These are phyloP conservation scores for Coenonympha arcania DNA, from an alignment of 2,888 invertebrate species.

Conservation along the genomic window DNA sequence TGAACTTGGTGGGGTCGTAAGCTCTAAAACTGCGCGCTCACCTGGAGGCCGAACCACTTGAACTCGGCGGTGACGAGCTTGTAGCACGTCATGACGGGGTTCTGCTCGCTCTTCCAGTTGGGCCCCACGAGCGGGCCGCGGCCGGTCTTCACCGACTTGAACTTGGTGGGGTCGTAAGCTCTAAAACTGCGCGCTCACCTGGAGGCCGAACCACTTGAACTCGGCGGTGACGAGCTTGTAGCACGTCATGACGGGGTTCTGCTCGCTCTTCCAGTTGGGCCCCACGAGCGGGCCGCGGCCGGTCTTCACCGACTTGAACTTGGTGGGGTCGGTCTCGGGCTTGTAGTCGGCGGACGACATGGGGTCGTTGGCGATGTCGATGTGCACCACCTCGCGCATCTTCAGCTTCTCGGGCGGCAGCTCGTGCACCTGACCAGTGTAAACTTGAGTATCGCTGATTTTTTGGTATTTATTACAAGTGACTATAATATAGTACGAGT, in stretches of 20 bases:
- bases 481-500: neutral
- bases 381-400: conserved; percentile 88
- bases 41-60: conserved; percentile 97
- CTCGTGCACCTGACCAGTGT: conserved; percentile 85
- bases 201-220: conserved; percentile 99
- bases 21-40: no score
- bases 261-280: conserved; percentile 84
- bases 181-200: no score
- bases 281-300: conserved; percentile 91
- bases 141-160: conserved; percentile 92
- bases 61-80: conserved; percentile 98
- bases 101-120: conserved; percentile 84
- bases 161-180: conserved; percentile 79
- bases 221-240: conserved; percentile 98
- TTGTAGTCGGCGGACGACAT: conserved; percentile 88
- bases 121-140: conserved; percentile 89
- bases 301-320: conserved; percentile 92
- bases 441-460: no score
- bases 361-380: conserved; percentile 97
- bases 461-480: no score
- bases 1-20: no score
- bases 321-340: conserved; percentile 76
- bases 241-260: conserved; percentile 95
- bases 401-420: conserved; percentile 91
- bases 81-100: conserved; percentile 98